Evolutionary conservation across 2,113 vertebrate genomes (phyloP).

Genomic region (Myodes glareolus): DNA sequence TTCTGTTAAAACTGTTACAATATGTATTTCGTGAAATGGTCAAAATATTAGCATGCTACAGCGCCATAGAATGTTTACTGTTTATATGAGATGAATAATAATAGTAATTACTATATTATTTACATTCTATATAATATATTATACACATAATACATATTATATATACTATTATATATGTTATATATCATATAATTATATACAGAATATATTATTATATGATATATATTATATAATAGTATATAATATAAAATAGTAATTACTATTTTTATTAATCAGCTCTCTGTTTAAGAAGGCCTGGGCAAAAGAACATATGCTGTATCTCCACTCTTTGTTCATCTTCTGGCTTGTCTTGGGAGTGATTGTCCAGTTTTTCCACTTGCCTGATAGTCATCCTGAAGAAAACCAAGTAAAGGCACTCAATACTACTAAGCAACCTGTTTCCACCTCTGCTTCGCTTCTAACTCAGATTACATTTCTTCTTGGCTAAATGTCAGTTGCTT

Average conservation of each 20-base stretch:
- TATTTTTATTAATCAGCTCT: background rate
- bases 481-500: background rate
- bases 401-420: background rate
- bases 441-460: background rate
- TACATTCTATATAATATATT: too few species aligned
- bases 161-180: too few species aligned
- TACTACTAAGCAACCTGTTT: background rate
- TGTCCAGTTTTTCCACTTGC: background rate
- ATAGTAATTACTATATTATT: background rate
- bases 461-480: background rate
- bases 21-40: too few species aligned
- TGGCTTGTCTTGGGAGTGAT: background rate
- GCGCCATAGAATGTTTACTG: background rate
- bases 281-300: background rate
- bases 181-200: too few species aligned
- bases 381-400: background rate
- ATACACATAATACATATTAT: too few species aligned
- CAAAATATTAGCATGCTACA: background rate
- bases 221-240: too few species aligned
- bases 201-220: too few species aligned
- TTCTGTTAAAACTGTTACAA: background rate
- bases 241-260: background rate
- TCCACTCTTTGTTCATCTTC: background rate
- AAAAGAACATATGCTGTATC: background rate
- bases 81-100: background rate